Conservation (phyloP, 2,888 invertebrate genomes). For the Eupeodes luniger region DNA sequence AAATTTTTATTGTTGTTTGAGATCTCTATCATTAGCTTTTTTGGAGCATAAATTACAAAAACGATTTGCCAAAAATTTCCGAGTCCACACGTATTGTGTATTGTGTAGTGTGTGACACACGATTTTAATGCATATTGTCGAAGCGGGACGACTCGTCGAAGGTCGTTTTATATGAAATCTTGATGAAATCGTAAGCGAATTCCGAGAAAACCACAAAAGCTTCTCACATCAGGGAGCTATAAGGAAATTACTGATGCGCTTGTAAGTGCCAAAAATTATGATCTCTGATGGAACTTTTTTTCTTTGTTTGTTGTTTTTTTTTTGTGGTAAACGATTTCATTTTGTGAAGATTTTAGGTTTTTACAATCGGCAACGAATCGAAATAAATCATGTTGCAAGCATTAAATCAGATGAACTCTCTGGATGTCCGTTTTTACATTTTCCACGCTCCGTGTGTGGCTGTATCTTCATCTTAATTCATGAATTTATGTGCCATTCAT, state of each 20-base stretch:
- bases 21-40: conserved; percentile 71
- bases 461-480: conserved; percentile 77
- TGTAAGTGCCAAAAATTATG: conserved; percentile 33
- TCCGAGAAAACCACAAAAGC: conserved; percentile 28
- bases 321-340: conserved; percentile 58
- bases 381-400: conserved; percentile 73
- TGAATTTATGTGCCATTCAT: conserved; percentile 75
- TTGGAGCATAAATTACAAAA: conserved; percentile 60
- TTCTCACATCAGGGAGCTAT: conserved; percentile 24
- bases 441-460: conserved; percentile 78
- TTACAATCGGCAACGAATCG: conserved; percentile 62
- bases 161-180: conserved; percentile 35
- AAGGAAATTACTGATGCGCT: conserved; percentile 21
- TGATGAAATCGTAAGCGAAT: conserved; percentile 2
- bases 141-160: conserved; percentile 38
- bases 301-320: neutral
- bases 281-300: neutral
- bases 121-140: conserved; percentile 45
- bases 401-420: conserved; percentile 64
- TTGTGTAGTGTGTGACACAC: conserved; percentile 44
- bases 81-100: conserved; percentile 2
- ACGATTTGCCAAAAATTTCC: conserved; percentile 59
- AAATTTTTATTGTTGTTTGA: conserved; percentile 74
- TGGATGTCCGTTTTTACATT: conserved; percentile 47
- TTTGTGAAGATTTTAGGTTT: conserved; percentile 48